Base-by-base conservation (phyloP, 1,140 invertebrate genomes). In the Solenopsis invicta region DNA sequence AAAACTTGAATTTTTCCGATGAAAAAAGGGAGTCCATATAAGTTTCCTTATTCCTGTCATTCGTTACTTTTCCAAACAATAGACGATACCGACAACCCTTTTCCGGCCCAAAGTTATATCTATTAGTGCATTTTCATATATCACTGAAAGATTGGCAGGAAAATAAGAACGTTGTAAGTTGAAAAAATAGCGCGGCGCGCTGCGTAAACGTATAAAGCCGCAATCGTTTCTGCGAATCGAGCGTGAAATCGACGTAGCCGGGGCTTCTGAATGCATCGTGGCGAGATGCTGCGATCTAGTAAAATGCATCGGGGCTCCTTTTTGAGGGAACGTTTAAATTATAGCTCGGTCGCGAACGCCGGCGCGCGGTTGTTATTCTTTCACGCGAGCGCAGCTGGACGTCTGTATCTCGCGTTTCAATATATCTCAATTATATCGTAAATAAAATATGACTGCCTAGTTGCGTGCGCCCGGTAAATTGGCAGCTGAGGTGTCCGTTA, bases 401-500 rank as follows among this genome's bases (percentile, higher is more conserved):
- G 92, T 93, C 92, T 91, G 88, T 93, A 91, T 93, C 92, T 91
- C 89, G 86, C 89, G 87, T 94, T 94, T 93, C 93, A 93, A 93
- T 94, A 93, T 94, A 94, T 94, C 94, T 94, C 93, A 94, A 94
- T 94, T 94, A 94, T 94, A 94, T 94, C 92, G 92, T 94, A 94
- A 94, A 94, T 94, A 94, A 94, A 93, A 92, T 94, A 94, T 91
- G 93, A 94, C 90, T 87, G 89, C 77, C 91, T 94, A 93, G 93
- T 93, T 94, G 91, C 92, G 91, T 94, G 92, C 88, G 90, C 85
- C 87, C 82, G 87, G 90, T 89, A 93, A 94, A 94, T 94, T 94
- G 93, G 91, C 90, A 92, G 90, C 89, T 76, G 82, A 91, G 91
- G 89, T 93, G 92, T 93, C 91, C 88, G 91, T 93, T 93, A 92